Evolutionary conservation across 1,140 invertebrate genomes (phyloP), one percentile per base, ranked within the genome.

Genomic region (Protaetia brevitarsis): DNA sequence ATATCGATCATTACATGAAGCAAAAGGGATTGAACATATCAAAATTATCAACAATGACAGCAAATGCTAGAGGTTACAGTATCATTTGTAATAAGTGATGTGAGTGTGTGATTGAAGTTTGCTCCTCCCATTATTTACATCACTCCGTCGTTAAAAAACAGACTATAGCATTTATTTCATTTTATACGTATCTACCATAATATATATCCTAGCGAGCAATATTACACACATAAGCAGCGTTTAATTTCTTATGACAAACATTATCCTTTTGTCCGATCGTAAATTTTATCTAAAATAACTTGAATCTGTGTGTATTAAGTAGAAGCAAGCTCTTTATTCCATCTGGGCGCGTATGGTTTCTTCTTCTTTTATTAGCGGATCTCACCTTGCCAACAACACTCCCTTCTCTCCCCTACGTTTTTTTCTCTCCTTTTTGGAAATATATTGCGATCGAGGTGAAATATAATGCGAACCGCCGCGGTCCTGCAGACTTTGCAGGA

Each of bases 401-500:
- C 41, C 11, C 19, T 51, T 10, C 26, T 51, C 10, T 51, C 41
- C 11, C 31, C 41, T 51, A 10, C 11, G 7, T 19, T 23, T 26
- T 51, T 19, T 51, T 51, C 41, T 51, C 26, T 19, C 2, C 16
- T 37, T 37, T 36, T 37, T 37, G 41, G 26, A 23, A 59, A 59
- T 59, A 59, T 59, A 59, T 59, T 59, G 26, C 16, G 29, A 29
- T 59, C 57, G 16, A 31, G 29, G 57, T 29, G 26, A 59, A 59
- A 59, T 59, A 59, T 59, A 59, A 59, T 59, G 27, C 29, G 57
- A 31, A 59, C 26, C 57, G 10, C 57, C 57, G 26, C 27, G 29
- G 64, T 65, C 64, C 64, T 65, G 64, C 64, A 65, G 56, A 65
- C 45, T 65, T 65, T 56, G 64, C 64, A 65, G 31, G 64, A 65